Conservation (phyloP, 1,140 invertebrate species). For the Nixonia krombeini region DNA sequence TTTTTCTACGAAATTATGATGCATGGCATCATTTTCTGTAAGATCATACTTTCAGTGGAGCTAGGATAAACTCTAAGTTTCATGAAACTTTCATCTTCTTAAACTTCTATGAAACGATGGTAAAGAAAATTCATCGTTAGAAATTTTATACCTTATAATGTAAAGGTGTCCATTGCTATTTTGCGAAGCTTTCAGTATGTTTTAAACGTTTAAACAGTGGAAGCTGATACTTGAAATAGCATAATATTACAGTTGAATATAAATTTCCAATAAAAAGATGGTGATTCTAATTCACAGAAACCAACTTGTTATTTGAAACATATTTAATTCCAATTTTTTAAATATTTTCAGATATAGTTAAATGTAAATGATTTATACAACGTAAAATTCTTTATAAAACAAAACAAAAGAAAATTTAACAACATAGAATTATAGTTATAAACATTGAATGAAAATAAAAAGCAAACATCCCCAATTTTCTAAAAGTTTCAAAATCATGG, state of each 20-base stretch:
- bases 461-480: too few species aligned
- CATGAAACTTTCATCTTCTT: conserved; percentile 1
- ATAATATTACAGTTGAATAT: too few species aligned
- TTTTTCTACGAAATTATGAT: background rate
- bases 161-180: background rate
- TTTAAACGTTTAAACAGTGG: too few species aligned
- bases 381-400: too few species aligned
- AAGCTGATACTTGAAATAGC: too few species aligned
- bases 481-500: too few species aligned
- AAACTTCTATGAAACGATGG: background rate
- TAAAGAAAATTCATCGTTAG: background rate
- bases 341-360: too few species aligned
- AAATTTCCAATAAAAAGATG: too few species aligned
- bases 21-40: background rate
- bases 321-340: background rate
- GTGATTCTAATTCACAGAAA: background rate
- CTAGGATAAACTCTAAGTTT: background rate
- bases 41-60: background rate
- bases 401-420: too few species aligned
- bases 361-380: too few species aligned
- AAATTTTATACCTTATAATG: background rate
- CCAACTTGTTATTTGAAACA: background rate
- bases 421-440: too few species aligned
- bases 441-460: too few species aligned
- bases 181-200: background rate